Conservation (phyloP, 2,888 invertebrate species). For the Syritta pipiens region DNA sequence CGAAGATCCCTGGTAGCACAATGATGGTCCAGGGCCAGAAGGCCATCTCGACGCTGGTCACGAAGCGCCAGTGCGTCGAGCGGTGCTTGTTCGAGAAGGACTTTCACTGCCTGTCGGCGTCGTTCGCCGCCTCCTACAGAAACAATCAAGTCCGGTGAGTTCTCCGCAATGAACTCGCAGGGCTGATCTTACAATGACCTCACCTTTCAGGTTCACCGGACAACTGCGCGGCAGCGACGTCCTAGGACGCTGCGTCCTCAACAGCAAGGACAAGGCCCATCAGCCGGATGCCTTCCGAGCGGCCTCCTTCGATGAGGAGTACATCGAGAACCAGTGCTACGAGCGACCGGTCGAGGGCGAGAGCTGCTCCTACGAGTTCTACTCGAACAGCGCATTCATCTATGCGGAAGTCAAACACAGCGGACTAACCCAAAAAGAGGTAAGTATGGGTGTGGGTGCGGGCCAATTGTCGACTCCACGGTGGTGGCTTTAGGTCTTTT, state of each 20-base stretch:
- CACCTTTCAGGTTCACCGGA: constrained; percentile 55
- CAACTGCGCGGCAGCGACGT: constrained; percentile 69
- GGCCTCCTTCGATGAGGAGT: constrained; percentile 87
- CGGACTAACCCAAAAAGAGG: constrained; percentile 78
- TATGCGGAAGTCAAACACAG: constrained; percentile 80
- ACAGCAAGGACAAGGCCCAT: constrained; percentile 86
- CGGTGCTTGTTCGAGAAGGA: constrained; percentile 81
- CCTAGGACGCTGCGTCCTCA: constrained; percentile 85
- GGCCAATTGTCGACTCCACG: constrained; percentile 18
- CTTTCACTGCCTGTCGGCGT: constrained; percentile 82
- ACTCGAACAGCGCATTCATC: constrained; percentile 84
- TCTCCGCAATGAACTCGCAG: constrained; percentile 7
- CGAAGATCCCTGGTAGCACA: constrained; percentile 87
- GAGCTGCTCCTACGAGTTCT: constrained; percentile 89
- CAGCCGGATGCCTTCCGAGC: constrained; percentile 89
- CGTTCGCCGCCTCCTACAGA: constrained; percentile 80
- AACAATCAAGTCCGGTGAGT: constrained; percentile 78
- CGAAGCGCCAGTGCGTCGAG: constrained; percentile 85
- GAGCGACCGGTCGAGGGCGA: constrained; percentile 81
- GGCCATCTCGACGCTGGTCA: constrained; percentile 82
- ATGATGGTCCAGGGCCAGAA: constrained; percentile 85
- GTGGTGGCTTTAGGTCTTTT: constrained; percentile 42
- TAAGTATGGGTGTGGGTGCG: constrained; percentile 69
- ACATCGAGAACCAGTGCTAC: constrained; percentile 90
- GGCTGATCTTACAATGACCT: constrained; percentile 31